Evolutionary conservation across 2,797 vertebrate genomes (phyloP).

Genomic region (Cryptoblepharus egeriae): DNA sequence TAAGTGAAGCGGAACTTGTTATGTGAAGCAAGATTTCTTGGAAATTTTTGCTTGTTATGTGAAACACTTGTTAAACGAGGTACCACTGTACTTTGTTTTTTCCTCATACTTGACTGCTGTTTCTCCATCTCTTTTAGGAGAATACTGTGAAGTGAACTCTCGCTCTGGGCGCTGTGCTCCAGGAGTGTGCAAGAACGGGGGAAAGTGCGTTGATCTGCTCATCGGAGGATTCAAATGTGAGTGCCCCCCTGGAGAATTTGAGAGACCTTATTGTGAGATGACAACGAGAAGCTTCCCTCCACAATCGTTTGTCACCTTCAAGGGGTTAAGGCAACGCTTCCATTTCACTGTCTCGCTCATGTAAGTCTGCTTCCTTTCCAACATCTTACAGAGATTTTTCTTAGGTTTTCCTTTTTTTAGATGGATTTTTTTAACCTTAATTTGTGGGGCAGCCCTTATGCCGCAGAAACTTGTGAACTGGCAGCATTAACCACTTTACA

Average conservation of each 20-base stretch:
- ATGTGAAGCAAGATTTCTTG: no score
- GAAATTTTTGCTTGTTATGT: no score
- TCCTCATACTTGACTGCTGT: background rate
- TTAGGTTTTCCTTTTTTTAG: no score
- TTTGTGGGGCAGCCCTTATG: no score
- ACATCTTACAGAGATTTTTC: background rate
- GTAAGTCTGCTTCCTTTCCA: slow-evolving; percentile 77
- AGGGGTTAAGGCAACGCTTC: slow-evolving; percentile 94
- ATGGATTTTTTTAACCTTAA: no score
- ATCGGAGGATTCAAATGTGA: slow-evolving; percentile 93
- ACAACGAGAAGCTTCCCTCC: slow-evolving; percentile 95
- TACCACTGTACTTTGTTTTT: background rate
- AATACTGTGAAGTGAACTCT: slow-evolving; percentile 89
- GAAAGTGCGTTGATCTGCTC: slow-evolving; percentile 91
- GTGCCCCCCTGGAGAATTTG: slow-evolving; percentile 87
- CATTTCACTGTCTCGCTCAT: slow-evolving; percentile 94
- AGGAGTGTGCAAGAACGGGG: slow-evolving; percentile 94
- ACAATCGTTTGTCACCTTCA: slow-evolving; percentile 95
- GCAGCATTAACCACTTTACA: no score
- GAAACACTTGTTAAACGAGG: no score
- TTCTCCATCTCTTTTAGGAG: slow-evolving; percentile 78
- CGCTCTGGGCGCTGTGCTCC: slow-evolving; percentile 89
- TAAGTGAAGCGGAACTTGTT: no score
- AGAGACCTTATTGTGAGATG: slow-evolving; percentile 96
- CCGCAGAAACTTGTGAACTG: no score